Percentiles rank a stretch among this genome's conserved stretches.
Evolutionary conservation across 1,140 invertebrate species (phyloP).

Genomic region (Psilanteris sp.): DNA sequence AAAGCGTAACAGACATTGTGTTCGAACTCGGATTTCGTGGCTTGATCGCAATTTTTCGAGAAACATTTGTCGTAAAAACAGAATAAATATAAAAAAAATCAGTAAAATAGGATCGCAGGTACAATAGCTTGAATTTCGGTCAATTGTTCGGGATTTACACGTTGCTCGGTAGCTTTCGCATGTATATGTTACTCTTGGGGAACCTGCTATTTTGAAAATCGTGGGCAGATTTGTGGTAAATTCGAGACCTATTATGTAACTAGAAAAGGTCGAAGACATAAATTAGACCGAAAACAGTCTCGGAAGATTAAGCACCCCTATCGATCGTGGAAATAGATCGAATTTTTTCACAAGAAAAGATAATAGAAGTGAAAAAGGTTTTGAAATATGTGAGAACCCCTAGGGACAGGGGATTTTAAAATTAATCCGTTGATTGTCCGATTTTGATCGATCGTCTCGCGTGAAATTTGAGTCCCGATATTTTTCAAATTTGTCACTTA

Average conservation of each 20-base stretch:
- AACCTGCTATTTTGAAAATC: constrained; percentile 6
- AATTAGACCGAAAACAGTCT: background rate
- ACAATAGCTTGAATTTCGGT: no score
- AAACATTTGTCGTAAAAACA: constrained; percentile 3
- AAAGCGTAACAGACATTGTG: background rate
- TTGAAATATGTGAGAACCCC: background rate
- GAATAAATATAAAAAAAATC: constrained; percentile 1
- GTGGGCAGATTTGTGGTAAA: constrained; percentile 1
- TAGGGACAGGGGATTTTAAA: background rate
- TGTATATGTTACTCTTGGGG: background rate
- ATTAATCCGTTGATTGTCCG: constrained; percentile 8
- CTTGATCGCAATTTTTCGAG: background rate
- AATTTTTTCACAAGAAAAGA: constrained; percentile 7
- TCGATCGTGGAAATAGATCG: background rate
- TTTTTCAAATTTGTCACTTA: background rate
- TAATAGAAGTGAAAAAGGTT: background rate
- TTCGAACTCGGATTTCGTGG: background rate
- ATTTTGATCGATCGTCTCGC: constrained; percentile 5
- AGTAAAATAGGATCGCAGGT: no score
- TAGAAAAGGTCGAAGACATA: no score
- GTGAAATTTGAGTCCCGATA: constrained; percentile 1
- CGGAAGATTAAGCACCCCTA: background rate
- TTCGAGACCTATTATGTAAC: background rate
- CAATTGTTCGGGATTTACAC: no score
- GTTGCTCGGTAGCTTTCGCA: background rate